phyloP scores from a whole-genome alignment of 2,888 invertebrate species.

The Apodemia duryi region DNA sequence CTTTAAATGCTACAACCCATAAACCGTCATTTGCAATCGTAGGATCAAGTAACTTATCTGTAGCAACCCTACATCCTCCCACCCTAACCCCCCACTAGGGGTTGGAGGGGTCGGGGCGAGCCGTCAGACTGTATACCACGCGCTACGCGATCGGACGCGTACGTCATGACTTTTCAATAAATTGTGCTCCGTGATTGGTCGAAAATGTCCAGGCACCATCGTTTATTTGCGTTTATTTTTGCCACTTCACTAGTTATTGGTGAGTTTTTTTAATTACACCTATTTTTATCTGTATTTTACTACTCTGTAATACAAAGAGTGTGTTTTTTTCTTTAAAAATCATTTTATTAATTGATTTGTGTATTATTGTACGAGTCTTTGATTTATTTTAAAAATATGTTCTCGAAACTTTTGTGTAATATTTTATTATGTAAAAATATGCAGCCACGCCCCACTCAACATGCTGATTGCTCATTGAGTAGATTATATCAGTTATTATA shows the following conservation, averaged over 20 bases:
- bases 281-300: neutral
- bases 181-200: conserved; percentile 41
- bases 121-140: conserved; percentile 41
- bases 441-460: neutral
- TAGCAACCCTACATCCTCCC: conserved; percentile 18
- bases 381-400: too few relatives aligned
- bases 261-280: conserved; percentile 38
- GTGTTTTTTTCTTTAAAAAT: too few relatives aligned
- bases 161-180: conserved; percentile 35
- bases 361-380: too few relatives aligned
- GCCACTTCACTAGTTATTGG: conserved; percentile 54
- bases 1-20: neutral
- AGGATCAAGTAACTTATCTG: neutral
- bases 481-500: conserved; percentile 4
- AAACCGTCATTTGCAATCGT: neutral
- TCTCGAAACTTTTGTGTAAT: too few relatives aligned
- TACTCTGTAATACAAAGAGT: neutral
- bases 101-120: conserved; percentile 26
- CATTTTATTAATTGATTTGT: too few relatives aligned
- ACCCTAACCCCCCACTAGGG: conserved; percentile 24
- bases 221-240: conserved; percentile 48
- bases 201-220: conserved; percentile 55
- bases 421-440: too few relatives aligned
- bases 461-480: neutral
- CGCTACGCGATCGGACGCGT: conserved; percentile 44